A percentile compares a stretch with the other conserved stretches of the same genome.
phyloP scores from a whole-genome alignment of 2,888 invertebrate species.

The Podotricha telesiphe region DNA sequence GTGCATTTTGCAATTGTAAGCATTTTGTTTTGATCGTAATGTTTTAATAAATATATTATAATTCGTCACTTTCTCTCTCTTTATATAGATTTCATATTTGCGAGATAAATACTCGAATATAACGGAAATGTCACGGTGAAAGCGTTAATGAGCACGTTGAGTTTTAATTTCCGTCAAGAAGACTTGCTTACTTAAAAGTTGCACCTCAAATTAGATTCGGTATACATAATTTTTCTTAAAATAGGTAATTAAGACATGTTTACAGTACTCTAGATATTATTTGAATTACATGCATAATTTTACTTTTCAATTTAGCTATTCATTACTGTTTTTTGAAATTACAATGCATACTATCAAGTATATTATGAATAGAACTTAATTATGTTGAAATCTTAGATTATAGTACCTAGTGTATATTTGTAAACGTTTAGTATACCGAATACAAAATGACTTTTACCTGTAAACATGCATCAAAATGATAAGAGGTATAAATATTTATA shows the following conservation, averaged over 20 bases:
- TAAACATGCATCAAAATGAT: too few relatives aligned
- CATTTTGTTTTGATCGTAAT: constrained; percentile 3
- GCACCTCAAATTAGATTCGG: constrained; percentile 47
- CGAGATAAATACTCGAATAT: constrained; percentile 64
- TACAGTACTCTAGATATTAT: not conserved
- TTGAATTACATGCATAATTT: not conserved
- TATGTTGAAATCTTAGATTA: not conserved
- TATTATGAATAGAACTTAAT: not conserved
- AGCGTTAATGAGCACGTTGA: constrained; percentile 72
- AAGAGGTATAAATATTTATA: too few relatives aligned
- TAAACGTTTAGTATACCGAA: too few relatives aligned
- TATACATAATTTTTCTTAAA: constrained; percentile 32
- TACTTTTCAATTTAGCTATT: constrained; percentile 7
- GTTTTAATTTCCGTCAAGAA: constrained; percentile 71
- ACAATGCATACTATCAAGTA: not conserved
- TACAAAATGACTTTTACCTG: too few relatives aligned
- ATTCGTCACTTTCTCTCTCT: constrained; percentile 56
- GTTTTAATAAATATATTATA: constrained; percentile 27
- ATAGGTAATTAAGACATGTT: constrained; percentile 25
- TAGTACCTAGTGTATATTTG: too few relatives aligned
- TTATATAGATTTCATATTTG: constrained; percentile 62
- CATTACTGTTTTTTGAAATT: not conserved
- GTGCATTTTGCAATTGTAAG: too few relatives aligned
- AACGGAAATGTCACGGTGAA: constrained; percentile 73
- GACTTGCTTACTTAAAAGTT: constrained; percentile 46